These are phyloP conservation scores for Polymixis flavicincta DNA, from an alignment of 2,888 invertebrate genomes.

Conservation along the genomic window DNA sequence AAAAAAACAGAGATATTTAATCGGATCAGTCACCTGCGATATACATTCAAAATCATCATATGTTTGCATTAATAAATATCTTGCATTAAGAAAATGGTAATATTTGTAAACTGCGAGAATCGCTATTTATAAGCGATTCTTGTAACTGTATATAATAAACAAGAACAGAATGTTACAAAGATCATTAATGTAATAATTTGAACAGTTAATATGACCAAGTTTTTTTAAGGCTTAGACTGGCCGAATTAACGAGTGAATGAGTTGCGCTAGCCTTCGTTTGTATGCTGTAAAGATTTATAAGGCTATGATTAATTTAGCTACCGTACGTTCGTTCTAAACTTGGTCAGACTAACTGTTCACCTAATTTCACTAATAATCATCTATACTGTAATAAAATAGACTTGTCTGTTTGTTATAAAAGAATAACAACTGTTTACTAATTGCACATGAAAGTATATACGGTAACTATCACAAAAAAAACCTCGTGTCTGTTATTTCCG, in stretches of 20 bases:
- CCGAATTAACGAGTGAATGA: slow-evolving; percentile 14
- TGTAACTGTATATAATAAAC: slow-evolving; percentile 45
- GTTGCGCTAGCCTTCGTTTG: neutral
- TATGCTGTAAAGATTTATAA: slow-evolving; percentile 30
- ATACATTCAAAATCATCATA: slow-evolving; percentile 26
- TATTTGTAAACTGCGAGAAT: slow-evolving; percentile 47
- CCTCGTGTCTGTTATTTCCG: too few species aligned
- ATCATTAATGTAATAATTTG: slow-evolving; percentile 27
- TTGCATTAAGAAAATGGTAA: slow-evolving; percentile 28
- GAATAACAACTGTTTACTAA: too few species aligned
- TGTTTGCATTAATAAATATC: slow-evolving; percentile 29
- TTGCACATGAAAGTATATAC: too few species aligned
- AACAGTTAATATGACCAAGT: slow-evolving; percentile 27
- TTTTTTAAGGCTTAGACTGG: slow-evolving; percentile 2
- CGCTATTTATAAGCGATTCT: slow-evolving; percentile 27
- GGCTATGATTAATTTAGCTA: slow-evolving; percentile 23
- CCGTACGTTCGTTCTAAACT: slow-evolving; percentile 24
- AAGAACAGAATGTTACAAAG: slow-evolving; percentile 28
- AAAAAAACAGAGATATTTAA: slow-evolving; percentile 19
- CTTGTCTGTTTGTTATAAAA: too few species aligned
- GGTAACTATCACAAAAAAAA: too few species aligned
- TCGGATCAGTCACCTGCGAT: slow-evolving; percentile 32
- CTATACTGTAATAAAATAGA: too few species aligned
- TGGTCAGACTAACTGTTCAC: slow-evolving; percentile 45
- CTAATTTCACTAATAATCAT: slow-evolving; percentile 43